Base-by-base conservation (phyloP, 2,888 invertebrate species). In the Himalopsyche tibetana region DNA sequence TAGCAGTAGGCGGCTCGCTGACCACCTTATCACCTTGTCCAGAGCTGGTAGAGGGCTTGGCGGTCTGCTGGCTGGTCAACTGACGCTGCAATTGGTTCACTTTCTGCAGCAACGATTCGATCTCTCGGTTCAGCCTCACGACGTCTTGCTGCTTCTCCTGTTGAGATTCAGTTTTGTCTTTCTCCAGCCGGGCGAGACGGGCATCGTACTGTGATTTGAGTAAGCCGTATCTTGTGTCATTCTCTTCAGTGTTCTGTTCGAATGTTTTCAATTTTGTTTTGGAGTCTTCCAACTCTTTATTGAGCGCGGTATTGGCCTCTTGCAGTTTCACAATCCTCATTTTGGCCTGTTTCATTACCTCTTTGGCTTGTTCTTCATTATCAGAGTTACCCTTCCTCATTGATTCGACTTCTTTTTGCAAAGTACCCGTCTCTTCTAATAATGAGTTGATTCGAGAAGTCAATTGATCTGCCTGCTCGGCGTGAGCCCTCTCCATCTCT, bases 1-100 rank as follows among this genome's bases (percentile, higher is more conserved):
- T 98, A 6, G 98, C 98, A 0, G 98, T 98, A 0, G 94, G 94
- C 15, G 95, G 94, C 55, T 95, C 95, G 4, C 93, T 93, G 15
- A 93, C 93, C 4, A 93, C 91, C 90, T 95, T 95, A 83, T 95
- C 95, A 87, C 94, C 91, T 90, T 95, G 92, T 89, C 95, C 93
- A 88, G 96, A 94, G 89, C 96, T 95, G 4, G 95, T 94, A 69
- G 95, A 94, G 36, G 96, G 94, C 90, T 96, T 96, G 81, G 94
- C 94, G 5, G 95, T 95, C 88, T 96, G 94, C 88, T 94, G 94
- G 79, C 92, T 91, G 80, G 86, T 85, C 17, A 86, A 55, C 90
- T 96, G 96, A 15, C 96, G 93, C 89, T 95, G 96, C 84, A 96
- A 90, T 90, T 96, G 94, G 85, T 94, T 94, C 17, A 96, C 93